These are phyloP conservation scores for Chionis minor DNA, from an alignment of 2,113 vertebrate species.

Conservation along the genomic window DNA sequence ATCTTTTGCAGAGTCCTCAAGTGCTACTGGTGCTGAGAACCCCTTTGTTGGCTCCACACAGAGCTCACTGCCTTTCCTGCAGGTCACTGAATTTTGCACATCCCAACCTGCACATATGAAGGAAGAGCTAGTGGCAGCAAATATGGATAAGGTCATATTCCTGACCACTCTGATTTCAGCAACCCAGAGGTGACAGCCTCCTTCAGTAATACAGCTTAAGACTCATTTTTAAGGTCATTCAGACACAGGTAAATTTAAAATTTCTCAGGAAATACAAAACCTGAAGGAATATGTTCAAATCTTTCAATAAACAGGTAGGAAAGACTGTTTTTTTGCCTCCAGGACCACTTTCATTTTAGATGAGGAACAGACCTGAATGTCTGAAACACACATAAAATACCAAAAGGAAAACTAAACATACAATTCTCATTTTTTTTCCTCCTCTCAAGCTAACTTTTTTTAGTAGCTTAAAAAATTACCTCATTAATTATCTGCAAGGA, in stretches of 20 bases:
- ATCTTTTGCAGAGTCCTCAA: background rate
- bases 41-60: background rate
- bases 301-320: background rate
- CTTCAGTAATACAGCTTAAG: background rate
- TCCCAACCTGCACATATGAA: rapidly evolving
- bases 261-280: background rate
- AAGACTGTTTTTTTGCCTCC: background rate
- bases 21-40: background rate
- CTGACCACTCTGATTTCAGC: background rate
- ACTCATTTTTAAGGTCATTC: background rate
- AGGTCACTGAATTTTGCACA: background rate
- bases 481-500: too few relatives aligned
- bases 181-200: background rate
- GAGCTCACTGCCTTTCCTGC: background rate
- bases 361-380: background rate
- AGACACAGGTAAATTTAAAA: background rate
- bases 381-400: too few relatives aligned
- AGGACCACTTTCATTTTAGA: background rate
- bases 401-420: too few relatives aligned
- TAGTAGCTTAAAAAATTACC: too few relatives aligned
- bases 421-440: too few relatives aligned
- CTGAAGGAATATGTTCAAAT: background rate
- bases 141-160: background rate
- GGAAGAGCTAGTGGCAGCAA: background rate
- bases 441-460: too few relatives aligned